Conservation (phyloP, 2,113 vertebrate genomes). For the Cottus gobio region DNA sequence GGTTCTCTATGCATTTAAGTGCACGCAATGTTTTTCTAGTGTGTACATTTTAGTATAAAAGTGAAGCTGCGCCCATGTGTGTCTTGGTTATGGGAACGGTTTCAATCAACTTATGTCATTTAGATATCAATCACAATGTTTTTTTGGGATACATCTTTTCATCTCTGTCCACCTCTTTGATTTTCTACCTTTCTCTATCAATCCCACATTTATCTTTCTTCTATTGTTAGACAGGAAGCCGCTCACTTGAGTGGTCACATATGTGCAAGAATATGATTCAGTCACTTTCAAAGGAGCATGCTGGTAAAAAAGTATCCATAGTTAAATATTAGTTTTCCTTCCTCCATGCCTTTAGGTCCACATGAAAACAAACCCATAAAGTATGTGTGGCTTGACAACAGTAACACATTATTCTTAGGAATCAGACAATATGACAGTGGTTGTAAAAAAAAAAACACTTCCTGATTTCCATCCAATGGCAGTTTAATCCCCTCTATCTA, state of each 20-base stretch:
- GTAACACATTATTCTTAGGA: constrained; percentile 2
- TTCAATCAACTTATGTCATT: not conserved
- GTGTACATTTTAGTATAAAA: not conserved
- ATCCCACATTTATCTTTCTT: constrained; percentile 32
- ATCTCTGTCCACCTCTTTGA: constrained; percentile 29
- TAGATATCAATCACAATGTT: constrained; percentile 2
- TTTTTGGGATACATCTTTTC: constrained; percentile 13
- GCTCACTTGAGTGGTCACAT: constrained; percentile 34
- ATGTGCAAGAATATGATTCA: constrained; percentile 19
- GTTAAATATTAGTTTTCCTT: constrained; percentile 2
- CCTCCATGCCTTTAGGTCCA: not conserved
- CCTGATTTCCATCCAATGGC: not conserved
- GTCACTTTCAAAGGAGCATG: constrained; percentile 1
- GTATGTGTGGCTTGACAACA: not conserved
- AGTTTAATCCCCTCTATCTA: not conserved
- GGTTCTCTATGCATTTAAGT: not conserved
- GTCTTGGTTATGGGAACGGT: not conserved
- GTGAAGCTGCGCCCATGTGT: not conserved
- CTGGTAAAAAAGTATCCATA: constrained; percentile 15
- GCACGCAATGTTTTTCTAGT: not conserved
- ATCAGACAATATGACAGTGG: not conserved
- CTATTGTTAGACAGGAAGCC: not conserved
- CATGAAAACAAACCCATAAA: constrained; percentile 10
- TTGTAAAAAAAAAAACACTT: not conserved
- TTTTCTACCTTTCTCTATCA: constrained; percentile 30